Evolutionary conservation across 2,888 invertebrate species (phyloP), one percentile per base, ranked within the genome.

Genomic region (Epinotia bilunana): DNA sequence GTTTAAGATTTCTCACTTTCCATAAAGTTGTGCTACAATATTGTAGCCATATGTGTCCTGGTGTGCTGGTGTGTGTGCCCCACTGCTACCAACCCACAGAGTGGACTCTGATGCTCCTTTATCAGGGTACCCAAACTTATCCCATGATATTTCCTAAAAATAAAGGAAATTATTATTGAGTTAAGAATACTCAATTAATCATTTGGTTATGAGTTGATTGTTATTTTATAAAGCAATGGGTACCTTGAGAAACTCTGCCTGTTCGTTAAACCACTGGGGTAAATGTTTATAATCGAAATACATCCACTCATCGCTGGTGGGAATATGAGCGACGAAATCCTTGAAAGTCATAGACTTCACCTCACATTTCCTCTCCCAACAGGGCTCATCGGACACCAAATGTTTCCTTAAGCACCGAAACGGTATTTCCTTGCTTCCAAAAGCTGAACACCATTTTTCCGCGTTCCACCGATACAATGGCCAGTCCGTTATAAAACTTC

Each of bases 41-140:
- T 99, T 99, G 81, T 96, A 97, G 0, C 99, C 99, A 90, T 99
- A 99, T 0, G 98, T 97, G 87, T 99, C 99, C 86, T 96, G 96
- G 89, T 99, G 99, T 77, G 98, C 98, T 2, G 98, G 98, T 0
- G 99, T 99, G 86, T 99, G 98, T 2, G 99, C 97, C 3, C 97
- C 97, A 82, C 94, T 92, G 77, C 96, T 97, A 46, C 99, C 98
- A 80, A 99, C 95, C 99, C 99, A 99, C 72, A 98, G 91, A 2
- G 98, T 98, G 67, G 96, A 96, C 77, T 98, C 96, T 13, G 93
- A 84, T 3, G 96, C 95, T 78, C 94, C 93, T 81, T 96, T 95
- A 2, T 96, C 95, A 13, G 95, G 88, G 86, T 97, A 97, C 0
- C 98, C 98, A 88, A 98, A 96, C 74, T 91, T 89, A 33, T 92